Percentiles rank a stretch among this genome's conserved stretches.
Evolutionary conservation across 2,888 invertebrate species (phyloP).

Genomic region (Lasioglossum leucozonium): DNA sequence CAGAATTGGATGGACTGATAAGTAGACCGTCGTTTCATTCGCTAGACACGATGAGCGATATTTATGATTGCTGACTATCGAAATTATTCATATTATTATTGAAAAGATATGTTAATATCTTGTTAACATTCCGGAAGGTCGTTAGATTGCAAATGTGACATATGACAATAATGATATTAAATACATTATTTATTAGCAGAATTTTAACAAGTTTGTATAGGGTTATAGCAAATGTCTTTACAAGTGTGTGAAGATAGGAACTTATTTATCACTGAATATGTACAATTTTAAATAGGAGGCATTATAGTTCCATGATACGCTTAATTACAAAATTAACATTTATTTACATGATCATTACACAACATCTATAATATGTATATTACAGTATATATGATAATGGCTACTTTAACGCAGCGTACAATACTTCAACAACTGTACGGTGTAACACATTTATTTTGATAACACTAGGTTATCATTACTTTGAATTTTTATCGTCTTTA

Average conservation of each 20-base stretch:
- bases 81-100: not conserved
- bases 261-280: not conserved
- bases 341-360: slow-evolving; percentile 13
- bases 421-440: not conserved
- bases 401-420: not conserved
- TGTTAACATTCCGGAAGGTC: no score
- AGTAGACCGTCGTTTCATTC: no score
- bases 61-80: no score
- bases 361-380: not conserved
- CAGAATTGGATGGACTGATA: no score
- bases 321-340: not conserved
- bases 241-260: no score
- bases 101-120: no score
- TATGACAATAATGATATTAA: no score
- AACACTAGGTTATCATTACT: slow-evolving; percentile 37
- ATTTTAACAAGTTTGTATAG: not conserved
- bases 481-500: slow-evolving; percentile 73
- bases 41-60: no score
- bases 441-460: not conserved
- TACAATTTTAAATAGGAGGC: not conserved
- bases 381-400: not conserved
- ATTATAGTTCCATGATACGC: not conserved
- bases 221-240: not conserved
- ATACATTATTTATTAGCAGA: not conserved
- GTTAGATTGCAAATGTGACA: no score